Conservation (phyloP, 2,888 invertebrate genomes). For the Rotaria macrura region DNA sequence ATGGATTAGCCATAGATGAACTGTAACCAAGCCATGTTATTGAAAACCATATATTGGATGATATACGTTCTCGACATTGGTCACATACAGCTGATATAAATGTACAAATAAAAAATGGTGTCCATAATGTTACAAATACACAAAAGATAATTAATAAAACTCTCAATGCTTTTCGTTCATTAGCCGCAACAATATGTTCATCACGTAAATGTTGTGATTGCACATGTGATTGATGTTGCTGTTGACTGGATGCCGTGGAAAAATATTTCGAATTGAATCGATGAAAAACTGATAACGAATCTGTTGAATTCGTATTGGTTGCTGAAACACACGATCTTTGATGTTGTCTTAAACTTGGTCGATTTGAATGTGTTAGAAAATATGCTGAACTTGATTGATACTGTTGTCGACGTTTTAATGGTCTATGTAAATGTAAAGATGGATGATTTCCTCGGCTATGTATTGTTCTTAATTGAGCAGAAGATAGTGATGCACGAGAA, state of each 20-base stretch:
- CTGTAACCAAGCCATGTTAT: conserved; percentile 46
- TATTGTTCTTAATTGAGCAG: neutral
- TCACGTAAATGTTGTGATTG: neutral
- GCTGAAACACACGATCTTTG: neutral
- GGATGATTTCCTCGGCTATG: neutral
- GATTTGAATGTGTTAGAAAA: neutral
- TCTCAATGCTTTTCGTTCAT: conserved; percentile 48
- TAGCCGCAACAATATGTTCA: conserved; percentile 36
- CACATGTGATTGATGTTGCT: neutral
- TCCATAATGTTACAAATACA: conserved; percentile 48
- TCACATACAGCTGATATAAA: conserved; percentile 42
- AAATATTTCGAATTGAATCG: neutral
- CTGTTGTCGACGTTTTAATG: neutral
- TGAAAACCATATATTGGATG: neutral
- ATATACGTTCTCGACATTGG: conserved; percentile 38
- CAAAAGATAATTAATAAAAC: conserved; percentile 48
- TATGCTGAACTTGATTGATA: neutral
- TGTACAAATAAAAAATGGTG: conserved; percentile 47
- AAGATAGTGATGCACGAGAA: neutral
- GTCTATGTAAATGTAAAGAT: neutral
- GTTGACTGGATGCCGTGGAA: neutral
- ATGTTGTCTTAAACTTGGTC: neutral
- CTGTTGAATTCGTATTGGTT: neutral
- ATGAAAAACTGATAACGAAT: neutral
- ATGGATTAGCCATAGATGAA: conserved; percentile 47